phyloP scores from a whole-genome alignment of 92 coral and sea anemone genomes.

The Umimayanthus chanpuru region DNA sequence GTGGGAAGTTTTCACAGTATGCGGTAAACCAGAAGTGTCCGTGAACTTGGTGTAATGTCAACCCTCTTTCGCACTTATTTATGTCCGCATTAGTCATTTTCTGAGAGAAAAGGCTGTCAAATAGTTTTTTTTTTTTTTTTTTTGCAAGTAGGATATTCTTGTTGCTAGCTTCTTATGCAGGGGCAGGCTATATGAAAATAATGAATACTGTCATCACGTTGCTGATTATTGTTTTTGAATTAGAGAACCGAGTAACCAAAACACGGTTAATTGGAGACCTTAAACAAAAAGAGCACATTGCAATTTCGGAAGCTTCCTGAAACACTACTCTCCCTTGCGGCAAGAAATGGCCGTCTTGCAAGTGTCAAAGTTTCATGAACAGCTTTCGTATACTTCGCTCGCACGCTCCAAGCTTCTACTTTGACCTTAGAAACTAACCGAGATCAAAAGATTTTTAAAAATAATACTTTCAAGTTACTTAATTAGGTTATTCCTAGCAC shows the following conservation, averaged over 20 bases:
- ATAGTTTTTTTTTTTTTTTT: neutral
- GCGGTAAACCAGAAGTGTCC: conserved; percentile 20
- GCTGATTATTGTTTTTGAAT: conserved; percentile 69
- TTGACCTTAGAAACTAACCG: conserved; percentile 22
- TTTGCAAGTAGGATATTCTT: conserved; percentile 5
- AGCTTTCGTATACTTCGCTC: conserved; percentile 2
- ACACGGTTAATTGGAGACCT: conserved; percentile 64
- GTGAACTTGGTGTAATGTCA: neutral
- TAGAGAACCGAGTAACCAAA: conserved; percentile 71
- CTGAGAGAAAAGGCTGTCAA: neutral
- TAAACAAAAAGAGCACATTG: conserved; percentile 64
- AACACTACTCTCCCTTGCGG: conserved; percentile 39
- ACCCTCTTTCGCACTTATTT: neutral
- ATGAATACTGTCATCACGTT: conserved; percentile 66
- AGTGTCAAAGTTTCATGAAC: neutral
- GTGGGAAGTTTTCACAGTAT: conserved; percentile 43
- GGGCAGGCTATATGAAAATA: conserved; percentile 54
- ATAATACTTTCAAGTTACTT: conserved; percentile 33
- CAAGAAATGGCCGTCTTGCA: conserved; percentile 26
- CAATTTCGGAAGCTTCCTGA: conserved; percentile 59
- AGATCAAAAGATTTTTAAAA: neutral
- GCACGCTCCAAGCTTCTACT: neutral
- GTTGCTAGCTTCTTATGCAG: neutral
- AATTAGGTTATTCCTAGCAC: conserved; percentile 35
- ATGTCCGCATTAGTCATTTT: neutral